Evolutionary conservation across 2,113 vertebrate species (phyloP), one percentile per base, ranked within the genome.

Genomic region (Actenoides lindsayi): DNA sequence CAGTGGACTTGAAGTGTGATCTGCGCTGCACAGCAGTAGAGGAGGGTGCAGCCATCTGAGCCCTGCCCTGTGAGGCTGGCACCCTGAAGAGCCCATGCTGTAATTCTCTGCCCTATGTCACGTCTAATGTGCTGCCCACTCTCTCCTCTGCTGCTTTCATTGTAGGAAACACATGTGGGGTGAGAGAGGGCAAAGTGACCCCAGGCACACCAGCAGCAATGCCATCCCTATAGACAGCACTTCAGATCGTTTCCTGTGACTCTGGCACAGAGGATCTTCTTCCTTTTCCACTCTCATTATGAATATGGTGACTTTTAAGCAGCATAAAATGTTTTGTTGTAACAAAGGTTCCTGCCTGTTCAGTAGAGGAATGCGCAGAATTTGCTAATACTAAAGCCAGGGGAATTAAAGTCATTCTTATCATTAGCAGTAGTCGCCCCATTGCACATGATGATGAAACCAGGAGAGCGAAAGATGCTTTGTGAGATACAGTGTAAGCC

Each of bases 111-210:
- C 28, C 30, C 56, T 54, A 4, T 15, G 15, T 35, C 33, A 8
- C 1, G 1, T 39, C 53, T 37, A 14, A n/a, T 12, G 10, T 14
- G 25, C 11, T 50, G 24, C 50, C 48, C 9, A 2, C 54, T 35
- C 51, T 60, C n/a, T 14, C 31, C 60, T 33, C 44, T 30, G 27
- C 44, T 42, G 10, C 42, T 10, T 56, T 53, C 51, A 18, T 44
- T 4, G 1, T 19, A n/a, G 25, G 35, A 39, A 11, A 7, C 1
- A 0, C 1, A 0, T 1, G 1, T 3, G 7, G 35, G 51, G 11
- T 37, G 27, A 54, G 51, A 6, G 16, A 24, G 28, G 25, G 12
- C 14, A 33, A 17, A 53, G 27, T 2, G 31, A 28, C 21, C 10
- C 11, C 0, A 4, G 62, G n/a, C 44, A 89, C 24, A 54, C 7